Percentiles rank a stretch among this genome's conserved stretches.
phyloP scores from a whole-genome alignment of 2,888 invertebrate species.

The Agrotis ipsilon region DNA sequence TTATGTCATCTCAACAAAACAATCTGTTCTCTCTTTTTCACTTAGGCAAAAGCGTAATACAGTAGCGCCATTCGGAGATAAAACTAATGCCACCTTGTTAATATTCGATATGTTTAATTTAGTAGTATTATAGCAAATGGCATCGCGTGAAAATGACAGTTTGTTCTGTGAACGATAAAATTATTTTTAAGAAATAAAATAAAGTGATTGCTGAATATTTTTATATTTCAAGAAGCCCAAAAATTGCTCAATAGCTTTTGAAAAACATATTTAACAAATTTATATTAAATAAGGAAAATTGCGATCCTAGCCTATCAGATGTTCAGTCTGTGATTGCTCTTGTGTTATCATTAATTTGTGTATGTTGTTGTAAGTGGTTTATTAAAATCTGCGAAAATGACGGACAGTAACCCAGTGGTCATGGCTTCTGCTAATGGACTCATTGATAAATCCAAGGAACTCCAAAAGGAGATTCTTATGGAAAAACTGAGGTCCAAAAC shows the following conservation, averaged over 20 bases:
- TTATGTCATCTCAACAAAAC: conserved; percentile 17
- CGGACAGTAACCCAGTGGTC: conserved; percentile 78
- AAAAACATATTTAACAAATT: conserved; percentile 34
- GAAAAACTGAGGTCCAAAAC: conserved; percentile 97
- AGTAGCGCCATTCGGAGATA: conserved; percentile 46
- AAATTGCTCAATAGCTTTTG: conserved; percentile 41
- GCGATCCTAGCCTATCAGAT: conserved; percentile 70
- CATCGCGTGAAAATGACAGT: conserved; percentile 79
- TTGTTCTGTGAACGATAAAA: conserved; percentile 66
- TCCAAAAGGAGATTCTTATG: conserved; percentile 97
- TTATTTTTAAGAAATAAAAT: conserved; percentile 56
- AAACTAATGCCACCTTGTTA: conserved; percentile 35
- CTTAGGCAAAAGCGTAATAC: not conserved
- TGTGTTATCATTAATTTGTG: conserved; percentile 71
- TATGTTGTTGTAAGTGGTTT: conserved; percentile 65
- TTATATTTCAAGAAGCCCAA: conserved; percentile 38
- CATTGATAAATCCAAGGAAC: conserved; percentile 87
- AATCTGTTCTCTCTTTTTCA: conserved; percentile 56
- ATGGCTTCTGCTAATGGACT: conserved; percentile 81
- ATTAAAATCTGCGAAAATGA: conserved; percentile 74
- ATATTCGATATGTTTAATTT: conserved; percentile 41
- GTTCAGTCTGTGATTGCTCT: conserved; percentile 70
- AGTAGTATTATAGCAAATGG: conserved; percentile 75
- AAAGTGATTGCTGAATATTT: conserved; percentile 49
- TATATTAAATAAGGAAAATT: conserved; percentile 49